These are phyloP conservation scores for Heliconius nattereri DNA, from an alignment of 1,140 invertebrate genomes.

Conservation along the genomic window DNA sequence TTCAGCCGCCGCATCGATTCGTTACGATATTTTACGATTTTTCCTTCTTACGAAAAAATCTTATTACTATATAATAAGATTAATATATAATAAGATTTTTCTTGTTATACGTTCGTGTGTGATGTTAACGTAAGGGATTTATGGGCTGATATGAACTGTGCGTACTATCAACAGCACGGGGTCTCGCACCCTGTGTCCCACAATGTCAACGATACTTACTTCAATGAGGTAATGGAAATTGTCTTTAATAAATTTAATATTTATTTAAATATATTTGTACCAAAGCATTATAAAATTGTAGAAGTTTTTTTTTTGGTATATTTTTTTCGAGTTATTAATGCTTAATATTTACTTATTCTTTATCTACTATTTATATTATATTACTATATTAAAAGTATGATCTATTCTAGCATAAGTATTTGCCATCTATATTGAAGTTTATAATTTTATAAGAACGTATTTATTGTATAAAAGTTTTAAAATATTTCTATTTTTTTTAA, in stretches of 20 bases:
- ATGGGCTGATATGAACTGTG: conserved; percentile 75
- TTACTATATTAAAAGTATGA: no score
- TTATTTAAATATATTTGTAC: not conserved
- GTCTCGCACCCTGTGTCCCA: conserved; percentile 67
- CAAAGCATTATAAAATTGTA: not conserved
- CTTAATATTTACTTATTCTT: no score
- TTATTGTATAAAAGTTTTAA: no score
- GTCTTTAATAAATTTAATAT: not conserved
- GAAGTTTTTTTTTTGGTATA: no score
- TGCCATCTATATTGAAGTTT: no score
- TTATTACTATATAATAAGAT: conserved; percentile 32
- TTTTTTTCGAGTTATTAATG: no score
- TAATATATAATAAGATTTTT: no score
- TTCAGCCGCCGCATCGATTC: conserved; percentile 76
- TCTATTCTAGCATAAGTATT: no score
- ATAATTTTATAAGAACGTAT: no score
- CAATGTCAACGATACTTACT: conserved; percentile 72
- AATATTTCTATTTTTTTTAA: no score
- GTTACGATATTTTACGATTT: conserved; percentile 45
- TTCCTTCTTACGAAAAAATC: conserved; percentile 41
- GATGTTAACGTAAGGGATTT: conserved; percentile 45
- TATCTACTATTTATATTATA: no score
- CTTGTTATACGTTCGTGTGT: conserved; percentile 61
- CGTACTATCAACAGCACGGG: conserved; percentile 75
- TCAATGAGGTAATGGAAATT: conserved; percentile 66